Conservation (phyloP, 2,797 vertebrate species). For the Erpetoichthys calabaricus region DNA sequence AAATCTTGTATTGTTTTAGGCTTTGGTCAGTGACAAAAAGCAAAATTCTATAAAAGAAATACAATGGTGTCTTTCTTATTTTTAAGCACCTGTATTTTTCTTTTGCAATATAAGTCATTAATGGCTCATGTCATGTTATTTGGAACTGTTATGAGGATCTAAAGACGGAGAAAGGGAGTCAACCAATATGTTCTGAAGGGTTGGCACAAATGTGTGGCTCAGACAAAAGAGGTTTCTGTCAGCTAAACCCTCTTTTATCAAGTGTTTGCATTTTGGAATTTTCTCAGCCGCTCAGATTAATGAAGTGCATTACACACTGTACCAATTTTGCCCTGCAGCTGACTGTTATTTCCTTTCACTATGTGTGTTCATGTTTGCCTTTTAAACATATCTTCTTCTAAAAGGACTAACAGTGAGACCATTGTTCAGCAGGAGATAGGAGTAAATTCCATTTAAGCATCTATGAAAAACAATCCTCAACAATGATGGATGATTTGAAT, state of each 20-base stretch:
- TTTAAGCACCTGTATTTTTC: slow-evolving; percentile 5
- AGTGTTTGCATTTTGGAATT: slow-evolving; percentile 22
- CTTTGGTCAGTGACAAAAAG: no score
- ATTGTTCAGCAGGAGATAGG: slow-evolving; percentile 1
- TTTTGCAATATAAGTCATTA: neutral
- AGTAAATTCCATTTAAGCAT: neutral
- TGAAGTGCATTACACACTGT: slow-evolving; percentile 1
- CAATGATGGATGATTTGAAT: neutral
- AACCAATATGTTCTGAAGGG: slow-evolving; percentile 20
- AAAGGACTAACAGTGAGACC: neutral
- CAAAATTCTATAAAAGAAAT: no score
- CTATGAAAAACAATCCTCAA: neutral
- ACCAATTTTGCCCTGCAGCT: slow-evolving; percentile 22
- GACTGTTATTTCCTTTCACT: slow-evolving; percentile 7
- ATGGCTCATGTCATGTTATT: slow-evolving; percentile 1
- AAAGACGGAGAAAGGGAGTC: slow-evolving; percentile 26
- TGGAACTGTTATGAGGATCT: slow-evolving; percentile 15
- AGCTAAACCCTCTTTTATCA: slow-evolving; percentile 31
- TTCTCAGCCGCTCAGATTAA: slow-evolving; percentile 9
- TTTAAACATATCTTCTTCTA: neutral
- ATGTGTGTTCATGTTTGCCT: slow-evolving; percentile 11
- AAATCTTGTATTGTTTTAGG: no score
- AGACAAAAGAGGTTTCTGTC: slow-evolving; percentile 18
- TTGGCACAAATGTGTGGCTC: slow-evolving; percentile 17
- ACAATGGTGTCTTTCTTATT: neutral